Base-by-base conservation (phyloP, 2,797 vertebrate species). In the Perodicticus potto region DNA sequence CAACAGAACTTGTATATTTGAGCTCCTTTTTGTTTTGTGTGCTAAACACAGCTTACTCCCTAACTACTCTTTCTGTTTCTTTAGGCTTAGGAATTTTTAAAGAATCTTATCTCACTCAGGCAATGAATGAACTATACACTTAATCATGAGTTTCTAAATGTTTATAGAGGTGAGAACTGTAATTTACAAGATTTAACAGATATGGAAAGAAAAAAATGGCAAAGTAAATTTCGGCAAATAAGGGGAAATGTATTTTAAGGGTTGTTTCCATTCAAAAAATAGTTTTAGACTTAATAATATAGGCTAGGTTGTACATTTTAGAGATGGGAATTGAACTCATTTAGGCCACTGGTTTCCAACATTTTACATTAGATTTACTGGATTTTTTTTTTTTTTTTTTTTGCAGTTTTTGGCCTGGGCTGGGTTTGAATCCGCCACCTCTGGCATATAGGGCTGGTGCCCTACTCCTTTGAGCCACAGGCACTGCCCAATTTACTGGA, bases 101-200 rank as follows among this genome's bases (percentile, higher is more conserved):
- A 95, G 25, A 92, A 78, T 81, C 74, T 86, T 95, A 91, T 94
- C 77, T 90, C 74, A 96, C 20, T 73, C 61, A 94, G 65, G 43
- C 37, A 93, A 27, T 93, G 63, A 93, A 27, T 93, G 63, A 92
- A 84, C n/a, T 95, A 32, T 82, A 90, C 92, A 45, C 65, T 93
- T 94, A 89, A 87, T 87, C 69, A 65, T 61, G 73, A 92, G 40
- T 97, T 96, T 95, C n/a, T 83, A 92, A 93, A 78, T 82, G 69
- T 73, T 90, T 91, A 86, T 27, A 92, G 83, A 96, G 11, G 78
- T 85, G 61, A 92, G 49, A 81, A 89, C 25, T 87, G 74, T 57
- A 93, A 82, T 96, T 90, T 94, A 25, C 83, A 93, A 91, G 81
- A 92, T 90, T 94, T 77, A 80, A 37, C 23, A 93, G 73, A 74